phyloP scores from a whole-genome alignment of 2,888 invertebrate species.

The Zele albiditarsus region DNA sequence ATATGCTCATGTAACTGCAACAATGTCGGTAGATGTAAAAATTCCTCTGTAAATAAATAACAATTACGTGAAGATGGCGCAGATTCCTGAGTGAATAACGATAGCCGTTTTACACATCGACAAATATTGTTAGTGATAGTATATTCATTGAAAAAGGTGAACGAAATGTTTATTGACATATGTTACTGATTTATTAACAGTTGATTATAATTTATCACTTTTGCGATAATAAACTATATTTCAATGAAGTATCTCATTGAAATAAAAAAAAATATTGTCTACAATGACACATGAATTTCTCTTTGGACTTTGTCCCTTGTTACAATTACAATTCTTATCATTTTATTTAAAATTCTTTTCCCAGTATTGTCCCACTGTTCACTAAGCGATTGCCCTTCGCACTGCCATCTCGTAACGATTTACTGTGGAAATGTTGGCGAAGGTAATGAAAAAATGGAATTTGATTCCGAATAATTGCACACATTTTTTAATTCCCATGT shows the following conservation, averaged over 20 bases:
- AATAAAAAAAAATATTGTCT: background rate
- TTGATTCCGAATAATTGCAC: background rate
- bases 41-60: background rate
- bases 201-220: too few species aligned
- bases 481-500: background rate
- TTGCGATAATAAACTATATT: background rate
- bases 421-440: slow-evolving; percentile 43
- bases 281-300: background rate
- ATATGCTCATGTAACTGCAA: background rate
- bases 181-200: too few species aligned
- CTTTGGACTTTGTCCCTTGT: background rate
- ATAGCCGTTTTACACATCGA: too few species aligned
- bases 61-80: background rate
- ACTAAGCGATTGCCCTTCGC: background rate
- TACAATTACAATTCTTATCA: background rate
- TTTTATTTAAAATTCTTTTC: background rate
- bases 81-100: background rate
- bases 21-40: background rate
- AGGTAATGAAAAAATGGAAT: slow-evolving; percentile 40
- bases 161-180: too few species aligned
- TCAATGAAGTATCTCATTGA: background rate
- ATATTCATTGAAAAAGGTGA: too few species aligned
- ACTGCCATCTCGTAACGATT: background rate
- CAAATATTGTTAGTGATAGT: too few species aligned
- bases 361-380: background rate